A percentile compares a stretch with the other conserved stretches of the same genome.
Evolutionary conservation across 2,113 vertebrate species (phyloP).

Genomic region (Larimichthys polyactis): DNA sequence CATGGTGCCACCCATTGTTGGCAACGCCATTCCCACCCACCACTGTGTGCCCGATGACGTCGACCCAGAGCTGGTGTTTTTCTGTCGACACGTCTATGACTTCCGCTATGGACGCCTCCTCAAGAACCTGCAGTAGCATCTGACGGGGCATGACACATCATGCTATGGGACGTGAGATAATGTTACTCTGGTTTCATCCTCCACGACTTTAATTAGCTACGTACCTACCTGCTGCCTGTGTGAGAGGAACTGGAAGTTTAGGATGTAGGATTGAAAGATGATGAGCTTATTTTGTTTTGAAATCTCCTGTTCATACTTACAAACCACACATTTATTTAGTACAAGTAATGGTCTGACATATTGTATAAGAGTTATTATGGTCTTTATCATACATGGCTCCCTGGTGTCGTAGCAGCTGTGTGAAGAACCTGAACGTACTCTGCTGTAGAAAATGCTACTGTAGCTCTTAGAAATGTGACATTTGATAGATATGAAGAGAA

Average conservation of each 20-base stretch:
- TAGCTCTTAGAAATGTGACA: constrained; percentile 74
- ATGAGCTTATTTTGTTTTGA: constrained; percentile 53
- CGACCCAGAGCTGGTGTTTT: constrained; percentile 96
- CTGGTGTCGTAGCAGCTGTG: constrained; percentile 65
- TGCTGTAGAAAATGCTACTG: constrained; percentile 74
- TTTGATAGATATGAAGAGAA: constrained; percentile 58
- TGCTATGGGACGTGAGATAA: constrained; percentile 24
- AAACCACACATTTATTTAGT: constrained; percentile 50
- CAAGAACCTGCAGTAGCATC: constrained; percentile 96
- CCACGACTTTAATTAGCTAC: constrained; percentile 42
- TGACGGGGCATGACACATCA: constrained; percentile 28
- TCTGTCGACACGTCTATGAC: constrained; percentile 99
- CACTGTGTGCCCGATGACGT: constrained; percentile 95
- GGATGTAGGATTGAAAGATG: constrained; percentile 31
- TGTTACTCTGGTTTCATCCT: constrained; percentile 33
- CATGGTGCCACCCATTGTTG: constrained; percentile 91
- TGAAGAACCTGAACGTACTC: constrained; percentile 64
- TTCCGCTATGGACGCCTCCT: constrained; percentile 97
- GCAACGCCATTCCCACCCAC: constrained; percentile 92
- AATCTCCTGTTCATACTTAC: constrained; percentile 41
- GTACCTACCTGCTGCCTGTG: constrained; percentile 47
- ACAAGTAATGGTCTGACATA: constrained; percentile 45
- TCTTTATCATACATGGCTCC: constrained; percentile 54
- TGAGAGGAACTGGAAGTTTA: constrained; percentile 47
- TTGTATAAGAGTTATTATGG: constrained; percentile 48